Base-by-base conservation (phyloP, 2,888 invertebrate genomes). In the Acanthopleura granulata region DNA sequence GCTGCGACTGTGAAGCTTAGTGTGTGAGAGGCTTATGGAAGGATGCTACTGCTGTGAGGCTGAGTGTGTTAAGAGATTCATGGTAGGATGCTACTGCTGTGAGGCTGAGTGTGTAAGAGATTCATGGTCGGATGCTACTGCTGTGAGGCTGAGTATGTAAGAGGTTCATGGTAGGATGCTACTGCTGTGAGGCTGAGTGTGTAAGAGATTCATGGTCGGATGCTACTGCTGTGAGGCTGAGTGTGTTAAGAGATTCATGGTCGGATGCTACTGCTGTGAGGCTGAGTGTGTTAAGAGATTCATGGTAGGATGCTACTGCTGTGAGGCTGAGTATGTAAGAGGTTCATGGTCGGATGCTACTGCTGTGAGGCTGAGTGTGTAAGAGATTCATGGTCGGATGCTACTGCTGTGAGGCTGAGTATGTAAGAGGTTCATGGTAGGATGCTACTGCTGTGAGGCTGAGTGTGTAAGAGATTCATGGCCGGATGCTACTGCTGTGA, bases 101-200 rank as follows among this genome's bases (percentile, higher is more conserved):
- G 18, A 14, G 18, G 51, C 51, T 18, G 14, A 15, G 14, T 18
- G 18, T 18, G 14, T 15, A 51, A 15, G 51, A 15, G 51, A 15
- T 18, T 14, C 51, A 51, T 14, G 51, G 14, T 51, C 51, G 51
- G 18, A 51, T 51, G 14, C 51, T 18, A 51, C 51, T 51, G n/a
- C n/a, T n/a, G n/a, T n/a, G n/a, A n/a, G n/a, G n/a, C n/a, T n/a
- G n/a, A n/a, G n/a, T n/a, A n/a, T n/a, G n/a, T n/a, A n/a, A n/a
- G n/a, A n/a, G n/a, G 96, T 98, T 73, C 94, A 95, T 90, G 93
- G 97, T 97, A 92, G 80, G 86, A 57, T 57, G 12, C 1, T 12
- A 12, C 18, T 15, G 14, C 6, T 57, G n/a, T n/a, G 57, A 57
- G 57, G 6, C 57, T 57, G 3, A 3, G 4, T 57, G 3, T 40